Evolutionary conservation across 2,888 invertebrate species (phyloP).

Genomic region (Lepas anatifera): DNA sequence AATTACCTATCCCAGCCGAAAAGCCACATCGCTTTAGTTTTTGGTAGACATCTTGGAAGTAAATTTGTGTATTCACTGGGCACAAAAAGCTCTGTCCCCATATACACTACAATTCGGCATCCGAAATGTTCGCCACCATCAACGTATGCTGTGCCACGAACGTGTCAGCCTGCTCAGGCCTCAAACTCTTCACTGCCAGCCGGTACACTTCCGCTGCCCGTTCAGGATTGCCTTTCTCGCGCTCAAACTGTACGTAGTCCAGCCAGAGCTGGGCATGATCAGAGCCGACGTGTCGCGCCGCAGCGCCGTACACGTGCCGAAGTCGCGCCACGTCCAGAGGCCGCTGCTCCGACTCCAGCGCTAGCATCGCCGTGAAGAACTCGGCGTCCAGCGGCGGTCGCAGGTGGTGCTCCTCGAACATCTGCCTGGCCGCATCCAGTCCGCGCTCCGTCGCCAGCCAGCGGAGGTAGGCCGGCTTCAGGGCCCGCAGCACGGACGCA

Average conservation of each 20-base stretch:
- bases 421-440: neutral
- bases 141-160: slow-evolving; percentile 29
- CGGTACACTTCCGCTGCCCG: slow-evolving; percentile 45
- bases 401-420: neutral
- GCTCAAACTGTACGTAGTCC: slow-evolving; percentile 57
- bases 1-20: too few species aligned
- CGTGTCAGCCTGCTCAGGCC: slow-evolving; percentile 39
- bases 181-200: slow-evolving; percentile 48
- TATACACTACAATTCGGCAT: too few species aligned
- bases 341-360: neutral
- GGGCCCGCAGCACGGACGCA: neutral
- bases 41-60: too few species aligned
- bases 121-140: neutral
- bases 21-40: too few species aligned
- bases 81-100: too few species aligned
- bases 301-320: neutral
- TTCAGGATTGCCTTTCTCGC: slow-evolving; percentile 45
- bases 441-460: neutral
- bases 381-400: slow-evolving; percentile 1
- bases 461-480: neutral
- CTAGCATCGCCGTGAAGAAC: neutral
- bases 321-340: neutral
- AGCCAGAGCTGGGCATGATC: slow-evolving; percentile 49
- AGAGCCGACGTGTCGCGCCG: neutral
- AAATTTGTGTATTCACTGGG: too few species aligned